These are phyloP conservation scores for Chiridota heheva DNA, from an alignment of 35 echinoderm and acorn worm genomes.

Conservation along the genomic window DNA sequence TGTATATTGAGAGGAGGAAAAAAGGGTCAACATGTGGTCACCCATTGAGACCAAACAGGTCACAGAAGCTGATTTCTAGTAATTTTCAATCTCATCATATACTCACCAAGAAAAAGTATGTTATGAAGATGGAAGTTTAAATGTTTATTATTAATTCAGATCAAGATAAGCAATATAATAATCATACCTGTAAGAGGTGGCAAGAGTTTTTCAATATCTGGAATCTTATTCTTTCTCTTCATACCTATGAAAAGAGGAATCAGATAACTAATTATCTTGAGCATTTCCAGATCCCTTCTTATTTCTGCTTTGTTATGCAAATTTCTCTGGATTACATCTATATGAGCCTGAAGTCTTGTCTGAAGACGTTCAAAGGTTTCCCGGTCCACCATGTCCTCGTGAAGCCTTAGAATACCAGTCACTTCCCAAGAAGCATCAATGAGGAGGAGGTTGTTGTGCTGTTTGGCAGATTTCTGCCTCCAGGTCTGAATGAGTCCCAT, in stretches of 20 bases:
- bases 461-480: slow-evolving; percentile 48
- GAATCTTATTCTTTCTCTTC: slow-evolving; percentile 80
- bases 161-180: too few relatives aligned
- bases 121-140: too few relatives aligned
- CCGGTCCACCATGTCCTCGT: slow-evolving; percentile 62
- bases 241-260: slow-evolving; percentile 86
- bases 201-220: slow-evolving; percentile 89
- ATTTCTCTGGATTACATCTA: slow-evolving; percentile 79
- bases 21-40: too few relatives aligned
- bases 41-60: too few relatives aligned
- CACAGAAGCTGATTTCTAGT: too few relatives aligned
- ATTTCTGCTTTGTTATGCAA: slow-evolving; percentile 70
- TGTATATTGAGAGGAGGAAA: too few relatives aligned
- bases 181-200: slow-evolving; percentile 76
- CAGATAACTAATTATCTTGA: slow-evolving; percentile 73
- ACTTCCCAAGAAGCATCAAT: slow-evolving; percentile 69
- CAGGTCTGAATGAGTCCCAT: slow-evolving; percentile 71
- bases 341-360: slow-evolving; percentile 78
- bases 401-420: slow-evolving; percentile 45
- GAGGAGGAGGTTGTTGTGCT: slow-evolving; percentile 76
- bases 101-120: too few relatives aligned
- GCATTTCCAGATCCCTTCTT: slow-evolving; percentile 62
- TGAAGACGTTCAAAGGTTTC: slow-evolving; percentile 89
- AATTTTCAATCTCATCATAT: too few relatives aligned
- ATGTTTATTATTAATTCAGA: too few relatives aligned